Conservation (phyloP, 2,888 invertebrate genomes). For the Harpalus rubripes region DNA sequence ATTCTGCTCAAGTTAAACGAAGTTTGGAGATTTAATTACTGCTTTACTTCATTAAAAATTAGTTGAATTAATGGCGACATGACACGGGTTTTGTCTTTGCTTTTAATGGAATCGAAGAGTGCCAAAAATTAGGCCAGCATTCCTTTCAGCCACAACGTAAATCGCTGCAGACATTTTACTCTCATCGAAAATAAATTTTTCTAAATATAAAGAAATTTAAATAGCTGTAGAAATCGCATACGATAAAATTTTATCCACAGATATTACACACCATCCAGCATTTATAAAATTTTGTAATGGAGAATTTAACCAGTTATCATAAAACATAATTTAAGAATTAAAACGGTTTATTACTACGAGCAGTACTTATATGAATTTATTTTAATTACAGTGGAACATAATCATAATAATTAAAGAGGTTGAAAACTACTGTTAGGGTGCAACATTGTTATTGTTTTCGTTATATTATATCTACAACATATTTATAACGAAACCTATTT, state of each 20-base stretch:
- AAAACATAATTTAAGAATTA: too few relatives aligned
- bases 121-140: conserved; percentile 15
- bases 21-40: conserved; percentile 63
- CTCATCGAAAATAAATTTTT: background rate
- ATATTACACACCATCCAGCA: too few relatives aligned
- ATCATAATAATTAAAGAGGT: too few relatives aligned
- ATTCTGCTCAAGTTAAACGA: conserved; percentile 57
- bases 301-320: too few relatives aligned
- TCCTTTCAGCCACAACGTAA: conserved; percentile 6
- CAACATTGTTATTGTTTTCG: too few relatives aligned
- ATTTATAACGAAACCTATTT: too few relatives aligned
- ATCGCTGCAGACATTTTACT: background rate
- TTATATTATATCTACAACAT: too few relatives aligned
- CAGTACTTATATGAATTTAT: too few relatives aligned
- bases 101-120: conserved; percentile 25
- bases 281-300: too few relatives aligned
- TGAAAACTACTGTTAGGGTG: too few relatives aligned
- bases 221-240: background rate
- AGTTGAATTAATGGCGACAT: conserved; percentile 60
- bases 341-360: too few relatives aligned
- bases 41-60: conserved; percentile 61
- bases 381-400: too few relatives aligned
- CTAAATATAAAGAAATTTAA: background rate
- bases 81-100: conserved; percentile 60
- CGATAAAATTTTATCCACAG: background rate